Percentiles rank a stretch among this genome's conserved stretches.
These are phyloP conservation scores for Leptopilina clavipes DNA, from an alignment of 1,140 invertebrate genomes.

Conservation along the genomic window DNA sequence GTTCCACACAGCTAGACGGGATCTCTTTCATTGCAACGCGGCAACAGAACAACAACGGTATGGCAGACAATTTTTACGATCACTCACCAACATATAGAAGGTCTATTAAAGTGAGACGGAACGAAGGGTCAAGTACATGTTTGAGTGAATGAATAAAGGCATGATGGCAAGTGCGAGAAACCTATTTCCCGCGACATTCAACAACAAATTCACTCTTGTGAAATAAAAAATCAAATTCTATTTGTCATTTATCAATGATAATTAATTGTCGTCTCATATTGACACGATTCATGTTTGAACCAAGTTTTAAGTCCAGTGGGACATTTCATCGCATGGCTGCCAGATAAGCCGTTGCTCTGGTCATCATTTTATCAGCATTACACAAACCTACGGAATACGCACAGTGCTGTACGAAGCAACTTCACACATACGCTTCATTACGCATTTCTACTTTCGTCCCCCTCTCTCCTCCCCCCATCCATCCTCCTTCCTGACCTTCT, in stretches of 20 bases:
- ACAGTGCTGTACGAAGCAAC: constrained; percentile 19
- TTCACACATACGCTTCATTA: constrained; percentile 24
- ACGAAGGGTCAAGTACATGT: constrained; percentile 27
- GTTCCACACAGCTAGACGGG: constrained; percentile 21
- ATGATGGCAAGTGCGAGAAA: background rate
- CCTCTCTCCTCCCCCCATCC: constrained; percentile 25
- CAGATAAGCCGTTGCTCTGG: constrained; percentile 31
- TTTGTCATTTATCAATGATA: background rate
- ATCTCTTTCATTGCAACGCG: constrained; percentile 42
- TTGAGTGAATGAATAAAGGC: constrained; percentile 10
- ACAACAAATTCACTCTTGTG: background rate
- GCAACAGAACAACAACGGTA: constrained; percentile 33
- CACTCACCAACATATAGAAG: background rate
- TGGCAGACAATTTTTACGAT: constrained; percentile 31
- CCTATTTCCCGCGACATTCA: background rate
- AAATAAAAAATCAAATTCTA: background rate
- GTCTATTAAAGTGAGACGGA: background rate
- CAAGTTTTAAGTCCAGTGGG: constrained; percentile 1
- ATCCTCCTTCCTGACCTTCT: constrained; percentile 31
- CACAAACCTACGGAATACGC: constrained; percentile 14
- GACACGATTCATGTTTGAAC: constrained; percentile 14
- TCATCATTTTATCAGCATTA: constrained; percentile 28
- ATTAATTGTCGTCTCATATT: background rate
- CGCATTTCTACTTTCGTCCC: background rate
- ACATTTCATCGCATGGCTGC: constrained; percentile 25